Evolutionary conservation across 2,113 vertebrate genomes (phyloP).

Genomic region (Leucosticte australis): DNA sequence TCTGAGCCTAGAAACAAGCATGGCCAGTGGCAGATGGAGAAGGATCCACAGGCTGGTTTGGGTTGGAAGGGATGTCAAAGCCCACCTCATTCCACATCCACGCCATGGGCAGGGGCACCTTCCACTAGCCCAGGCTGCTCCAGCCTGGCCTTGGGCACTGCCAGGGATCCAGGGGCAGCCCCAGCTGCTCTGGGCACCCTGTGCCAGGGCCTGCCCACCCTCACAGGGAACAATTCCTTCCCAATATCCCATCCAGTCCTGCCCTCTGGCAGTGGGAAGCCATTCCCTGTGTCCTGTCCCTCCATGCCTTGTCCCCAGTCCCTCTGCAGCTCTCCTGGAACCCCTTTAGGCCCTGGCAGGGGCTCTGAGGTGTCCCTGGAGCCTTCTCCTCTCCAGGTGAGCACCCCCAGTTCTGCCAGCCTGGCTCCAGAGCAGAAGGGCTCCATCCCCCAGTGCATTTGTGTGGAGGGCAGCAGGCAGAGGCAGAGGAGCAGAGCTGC

Average conservation of each 20-base stretch:
- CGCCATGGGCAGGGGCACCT: neutral
- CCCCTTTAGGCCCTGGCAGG: neutral
- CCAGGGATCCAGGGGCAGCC: neutral
- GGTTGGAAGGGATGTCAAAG: neutral
- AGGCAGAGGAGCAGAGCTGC: neutral
- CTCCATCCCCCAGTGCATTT: accelerated
- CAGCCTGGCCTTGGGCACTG: neutral
- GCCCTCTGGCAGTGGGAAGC: neutral
- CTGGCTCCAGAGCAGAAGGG: neutral
- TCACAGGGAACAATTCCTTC: accelerated
- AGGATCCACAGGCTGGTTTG: neutral
- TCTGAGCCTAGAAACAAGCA: neutral
- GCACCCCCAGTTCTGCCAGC: neutral
- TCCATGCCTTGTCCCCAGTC: neutral
- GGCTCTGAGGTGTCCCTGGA: neutral
- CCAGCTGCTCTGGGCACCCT: neutral
- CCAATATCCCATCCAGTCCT: accelerated
- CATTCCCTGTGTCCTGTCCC: neutral
- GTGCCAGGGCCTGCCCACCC: accelerated
- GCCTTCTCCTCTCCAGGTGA: neutral
- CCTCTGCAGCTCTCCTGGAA: neutral
- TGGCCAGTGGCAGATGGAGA: accelerated
- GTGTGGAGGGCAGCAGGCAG: neutral
- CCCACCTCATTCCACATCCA: accelerated
- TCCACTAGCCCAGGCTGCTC: accelerated